Conservation (phyloP, 2,113 vertebrate genomes). For the Furnarius figulus region DNA sequence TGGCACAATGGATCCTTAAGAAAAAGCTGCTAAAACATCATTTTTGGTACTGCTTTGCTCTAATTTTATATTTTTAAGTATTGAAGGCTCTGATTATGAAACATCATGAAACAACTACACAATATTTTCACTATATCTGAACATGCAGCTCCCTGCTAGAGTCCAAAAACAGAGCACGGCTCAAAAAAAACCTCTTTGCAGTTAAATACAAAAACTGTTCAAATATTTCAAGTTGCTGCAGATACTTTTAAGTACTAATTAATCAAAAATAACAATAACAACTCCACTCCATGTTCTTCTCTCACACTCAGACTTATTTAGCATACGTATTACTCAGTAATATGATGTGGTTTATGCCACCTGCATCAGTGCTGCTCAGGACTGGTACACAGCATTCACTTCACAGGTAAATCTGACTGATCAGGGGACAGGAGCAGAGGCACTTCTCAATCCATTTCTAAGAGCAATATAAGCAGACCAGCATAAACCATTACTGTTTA, state of each 20-base stretch:
- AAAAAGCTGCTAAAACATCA: neutral
- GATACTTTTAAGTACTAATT: neutral
- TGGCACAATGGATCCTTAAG: neutral
- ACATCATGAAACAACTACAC: neutral
- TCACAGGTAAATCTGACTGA: neutral
- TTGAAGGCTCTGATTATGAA: neutral
- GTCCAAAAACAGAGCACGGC: accelerated
- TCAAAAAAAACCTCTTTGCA: neutral
- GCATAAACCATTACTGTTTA: neutral
- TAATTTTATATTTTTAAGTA: neutral
- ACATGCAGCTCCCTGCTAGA: neutral
- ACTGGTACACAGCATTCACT: accelerated
- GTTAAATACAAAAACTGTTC: neutral
- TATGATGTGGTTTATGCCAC: neutral
- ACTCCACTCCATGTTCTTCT: neutral
- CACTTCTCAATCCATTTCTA: neutral
- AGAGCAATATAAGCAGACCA: neutral
- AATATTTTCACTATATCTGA: neutral
- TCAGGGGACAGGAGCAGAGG: neutral
- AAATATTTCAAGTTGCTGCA: neutral
- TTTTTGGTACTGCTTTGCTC: neutral
- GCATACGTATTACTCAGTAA: neutral
- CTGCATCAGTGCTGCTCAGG: neutral
- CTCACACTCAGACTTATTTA: neutral
- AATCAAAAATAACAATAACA: neutral